These are phyloP conservation scores for Ia io DNA, from an alignment of 2,113 vertebrate species.

Conservation along the genomic window DNA sequence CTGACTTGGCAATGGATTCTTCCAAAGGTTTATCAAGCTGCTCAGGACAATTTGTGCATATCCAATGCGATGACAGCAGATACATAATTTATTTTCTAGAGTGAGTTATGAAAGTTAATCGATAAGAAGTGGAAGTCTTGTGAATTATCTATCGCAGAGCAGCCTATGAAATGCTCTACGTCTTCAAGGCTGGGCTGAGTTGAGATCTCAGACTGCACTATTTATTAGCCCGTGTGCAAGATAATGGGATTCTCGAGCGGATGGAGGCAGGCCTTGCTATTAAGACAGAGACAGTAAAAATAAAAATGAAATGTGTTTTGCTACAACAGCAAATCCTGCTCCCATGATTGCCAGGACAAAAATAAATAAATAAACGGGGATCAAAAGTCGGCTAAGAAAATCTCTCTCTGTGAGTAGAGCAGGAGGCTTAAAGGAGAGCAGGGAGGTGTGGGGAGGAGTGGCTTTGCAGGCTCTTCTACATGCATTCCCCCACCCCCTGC, in stretches of 20 bases:
- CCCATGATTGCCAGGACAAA: neutral
- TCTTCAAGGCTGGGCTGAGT: slow-evolving; percentile 16
- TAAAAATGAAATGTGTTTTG: slow-evolving; percentile 69
- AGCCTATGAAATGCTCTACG: slow-evolving; percentile 55
- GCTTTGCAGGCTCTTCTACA: neutral
- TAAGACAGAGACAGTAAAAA: slow-evolving; percentile 64
- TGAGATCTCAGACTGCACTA: slow-evolving; percentile 30
- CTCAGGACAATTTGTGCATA: slow-evolving; percentile 54
- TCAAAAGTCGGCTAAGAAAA: slow-evolving; percentile 18
- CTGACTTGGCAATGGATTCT: neutral
- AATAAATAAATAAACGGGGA: neutral
- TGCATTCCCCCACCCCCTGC: too few species aligned
- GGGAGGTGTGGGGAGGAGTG: neutral
- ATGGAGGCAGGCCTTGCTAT: slow-evolving; percentile 53
- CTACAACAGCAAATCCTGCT: slow-evolving; percentile 58
- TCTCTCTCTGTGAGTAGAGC: neutral
- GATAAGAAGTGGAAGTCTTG: slow-evolving; percentile 73
- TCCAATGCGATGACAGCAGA: slow-evolving; percentile 40
- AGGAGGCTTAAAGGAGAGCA: neutral
- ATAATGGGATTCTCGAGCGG: slow-evolving; percentile 53
- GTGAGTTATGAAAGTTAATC: slow-evolving; percentile 76
- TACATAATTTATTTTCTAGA: slow-evolving; percentile 71
- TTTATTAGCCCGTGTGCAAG: slow-evolving; percentile 60
- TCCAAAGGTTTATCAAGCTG: slow-evolving; percentile 41
- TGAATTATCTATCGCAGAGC: slow-evolving; percentile 69